Conservation (phyloP, 1,140 invertebrate species). For the Triops cancriformis region DNA sequence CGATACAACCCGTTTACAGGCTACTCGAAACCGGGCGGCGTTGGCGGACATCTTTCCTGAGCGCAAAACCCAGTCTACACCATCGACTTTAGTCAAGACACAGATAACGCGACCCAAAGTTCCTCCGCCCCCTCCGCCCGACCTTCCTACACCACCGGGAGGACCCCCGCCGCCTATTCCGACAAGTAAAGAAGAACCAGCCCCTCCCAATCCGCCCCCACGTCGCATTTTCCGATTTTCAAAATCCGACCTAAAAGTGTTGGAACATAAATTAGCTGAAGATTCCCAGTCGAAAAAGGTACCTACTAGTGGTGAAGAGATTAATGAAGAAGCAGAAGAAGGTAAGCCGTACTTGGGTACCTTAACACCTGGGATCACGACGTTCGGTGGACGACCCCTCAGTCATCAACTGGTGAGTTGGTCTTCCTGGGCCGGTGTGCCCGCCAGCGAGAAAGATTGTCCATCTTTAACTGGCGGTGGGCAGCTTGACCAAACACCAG, state of each 20-base stretch:
- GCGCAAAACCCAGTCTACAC: background rate
- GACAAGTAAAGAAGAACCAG: background rate
- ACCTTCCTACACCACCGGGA: background rate
- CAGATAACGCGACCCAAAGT: slow-evolving; percentile 19
- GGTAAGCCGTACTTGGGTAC: background rate
- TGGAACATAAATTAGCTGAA: background rate
- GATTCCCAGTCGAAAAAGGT: background rate
- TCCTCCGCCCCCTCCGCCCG: slow-evolving; percentile 22
- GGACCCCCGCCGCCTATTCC: background rate
- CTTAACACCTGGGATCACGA: slow-evolving; percentile 20
- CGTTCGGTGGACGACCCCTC: slow-evolving; percentile 23
- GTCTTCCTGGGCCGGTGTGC: slow-evolving; percentile 23
- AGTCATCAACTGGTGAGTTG: slow-evolving; percentile 22
- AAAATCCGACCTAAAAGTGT: slow-evolving; percentile 18
- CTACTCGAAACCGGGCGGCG: background rate
- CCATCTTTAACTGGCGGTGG: background rate
- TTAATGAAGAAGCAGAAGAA: background rate
- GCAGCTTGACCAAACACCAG: background rate
- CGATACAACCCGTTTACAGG: slow-evolving; percentile 23
- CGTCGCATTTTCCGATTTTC: slow-evolving; percentile 24
- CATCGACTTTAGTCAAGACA: background rate
- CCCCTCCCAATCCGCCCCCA: slow-evolving; percentile 16
- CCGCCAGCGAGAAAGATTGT: background rate
- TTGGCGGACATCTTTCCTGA: slow-evolving; percentile 8
- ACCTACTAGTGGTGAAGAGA: background rate